Evolutionary conservation across 2,113 vertebrate species (phyloP).

Genomic region (Globicephala melas): DNA sequence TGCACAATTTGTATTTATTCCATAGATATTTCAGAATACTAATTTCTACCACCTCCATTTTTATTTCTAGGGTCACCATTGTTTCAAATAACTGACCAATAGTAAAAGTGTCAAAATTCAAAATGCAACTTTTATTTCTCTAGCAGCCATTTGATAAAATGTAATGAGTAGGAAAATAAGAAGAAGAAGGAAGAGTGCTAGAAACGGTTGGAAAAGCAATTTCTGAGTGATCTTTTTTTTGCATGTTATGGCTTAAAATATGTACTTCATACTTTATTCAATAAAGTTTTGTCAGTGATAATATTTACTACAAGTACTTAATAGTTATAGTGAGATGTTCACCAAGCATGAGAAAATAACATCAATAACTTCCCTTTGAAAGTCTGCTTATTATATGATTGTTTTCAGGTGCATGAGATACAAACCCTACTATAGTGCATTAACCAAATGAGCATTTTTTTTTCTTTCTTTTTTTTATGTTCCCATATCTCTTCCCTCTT

Average conservation of each 20-base stretch:
- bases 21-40: neutral
- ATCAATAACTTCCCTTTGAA: neutral
- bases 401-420: neutral
- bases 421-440: neutral
- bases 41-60: neutral
- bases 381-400: neutral
- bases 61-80: neutral
- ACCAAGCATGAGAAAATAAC: neutral
- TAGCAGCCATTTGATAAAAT: neutral
- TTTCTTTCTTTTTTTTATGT: neutral
- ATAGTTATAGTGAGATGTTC: neutral
- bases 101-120: neutral
- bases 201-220: neutral
- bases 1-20: neutral
- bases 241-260: constrained; percentile 2
- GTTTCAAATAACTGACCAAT: neutral
- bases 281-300: neutral
- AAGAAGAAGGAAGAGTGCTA: neutral
- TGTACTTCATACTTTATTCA: neutral
- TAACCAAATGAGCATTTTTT: neutral
- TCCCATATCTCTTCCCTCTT: no score
- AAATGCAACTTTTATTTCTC: neutral
- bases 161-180: neutral
- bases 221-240: neutral
- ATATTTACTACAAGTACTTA: neutral